These are phyloP conservation scores for Hucho hucho DNA, from an alignment of 2,113 vertebrate species.

Conservation along the genomic window DNA sequence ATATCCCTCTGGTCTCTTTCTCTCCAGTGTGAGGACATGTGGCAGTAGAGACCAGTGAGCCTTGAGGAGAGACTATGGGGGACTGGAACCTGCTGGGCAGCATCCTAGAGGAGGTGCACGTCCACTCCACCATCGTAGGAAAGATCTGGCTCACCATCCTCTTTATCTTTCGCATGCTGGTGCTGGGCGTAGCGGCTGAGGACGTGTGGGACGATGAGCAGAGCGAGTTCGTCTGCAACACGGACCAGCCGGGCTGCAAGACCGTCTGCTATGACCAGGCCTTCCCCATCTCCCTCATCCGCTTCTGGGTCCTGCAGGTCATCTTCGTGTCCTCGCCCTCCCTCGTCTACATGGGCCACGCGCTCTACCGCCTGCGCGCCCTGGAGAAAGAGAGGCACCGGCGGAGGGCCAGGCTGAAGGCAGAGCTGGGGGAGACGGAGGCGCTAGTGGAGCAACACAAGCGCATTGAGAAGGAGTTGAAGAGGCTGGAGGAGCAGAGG, in stretches of 20 bases:
- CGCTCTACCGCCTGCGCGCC: constrained; percentile 82
- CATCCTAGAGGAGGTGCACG: constrained; percentile 93
- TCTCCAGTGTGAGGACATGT: constrained; percentile 63
- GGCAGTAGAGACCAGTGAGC: constrained; percentile 65
- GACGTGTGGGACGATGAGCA: constrained; percentile 95
- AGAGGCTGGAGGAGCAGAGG: constrained; percentile 85
- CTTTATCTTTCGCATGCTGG: constrained; percentile 93
- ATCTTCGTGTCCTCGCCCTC: constrained; percentile 95
- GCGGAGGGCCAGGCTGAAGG: constrained; percentile 76
- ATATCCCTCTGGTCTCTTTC: neutral
- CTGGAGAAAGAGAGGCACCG: constrained; percentile 88
- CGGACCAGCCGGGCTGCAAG: constrained; percentile 91
- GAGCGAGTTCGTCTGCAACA: constrained; percentile 91
- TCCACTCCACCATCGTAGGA: constrained; percentile 90
- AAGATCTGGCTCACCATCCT: constrained; percentile 96
- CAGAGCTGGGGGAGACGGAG: constrained; percentile 81
- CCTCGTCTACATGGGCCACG: constrained; percentile 91
- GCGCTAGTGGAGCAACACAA: constrained; percentile 77
- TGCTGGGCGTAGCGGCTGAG: constrained; percentile 89
- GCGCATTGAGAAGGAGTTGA: constrained; percentile 82
- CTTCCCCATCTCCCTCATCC: constrained; percentile 92
- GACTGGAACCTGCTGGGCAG: constrained; percentile 94
- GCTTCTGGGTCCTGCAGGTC: constrained; percentile 94
- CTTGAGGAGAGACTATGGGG: constrained; percentile 73
- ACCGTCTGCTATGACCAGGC: constrained; percentile 89